A percentile compares a stretch with the other conserved stretches of the same genome.
Evolutionary conservation across 2,113 vertebrate genomes (phyloP).

Genomic region (Turdus rufiventris): DNA sequence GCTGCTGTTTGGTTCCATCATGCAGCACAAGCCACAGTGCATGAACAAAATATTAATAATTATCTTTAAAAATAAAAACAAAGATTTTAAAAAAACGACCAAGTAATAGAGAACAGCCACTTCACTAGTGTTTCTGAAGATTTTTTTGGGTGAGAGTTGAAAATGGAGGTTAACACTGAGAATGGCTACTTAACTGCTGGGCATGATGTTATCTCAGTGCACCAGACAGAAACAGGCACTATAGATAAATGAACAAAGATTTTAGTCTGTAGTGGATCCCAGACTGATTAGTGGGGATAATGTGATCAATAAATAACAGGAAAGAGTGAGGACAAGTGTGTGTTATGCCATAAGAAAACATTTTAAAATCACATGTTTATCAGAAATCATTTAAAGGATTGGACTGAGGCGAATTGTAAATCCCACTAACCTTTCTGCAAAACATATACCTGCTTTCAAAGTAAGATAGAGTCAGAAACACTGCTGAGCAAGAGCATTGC

Average conservation of each 20-base stretch:
- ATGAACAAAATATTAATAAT: not conserved
- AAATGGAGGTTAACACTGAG: not conserved
- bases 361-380: not conserved
- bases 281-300: not conserved
- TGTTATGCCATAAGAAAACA: not conserved
- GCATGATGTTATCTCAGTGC: not conserved
- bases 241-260: not conserved
- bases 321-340: not conserved
- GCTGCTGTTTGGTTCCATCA: not conserved
- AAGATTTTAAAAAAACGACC: fast-evolving
- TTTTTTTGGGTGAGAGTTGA: not conserved
- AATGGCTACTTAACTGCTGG: not conserved
- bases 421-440: not conserved
- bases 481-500: not conserved
- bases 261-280: not conserved
- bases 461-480: not conserved
- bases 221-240: not conserved
- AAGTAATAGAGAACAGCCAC: not conserved
- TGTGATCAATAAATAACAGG: not conserved
- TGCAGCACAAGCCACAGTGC: not conserved
- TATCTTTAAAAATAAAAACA: not conserved
- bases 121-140: not conserved
- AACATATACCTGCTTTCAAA: not conserved
- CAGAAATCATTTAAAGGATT: not conserved
- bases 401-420: not conserved